Conservation (phyloP, 2,888 invertebrate species). For the Saturnia pavonia region DNA sequence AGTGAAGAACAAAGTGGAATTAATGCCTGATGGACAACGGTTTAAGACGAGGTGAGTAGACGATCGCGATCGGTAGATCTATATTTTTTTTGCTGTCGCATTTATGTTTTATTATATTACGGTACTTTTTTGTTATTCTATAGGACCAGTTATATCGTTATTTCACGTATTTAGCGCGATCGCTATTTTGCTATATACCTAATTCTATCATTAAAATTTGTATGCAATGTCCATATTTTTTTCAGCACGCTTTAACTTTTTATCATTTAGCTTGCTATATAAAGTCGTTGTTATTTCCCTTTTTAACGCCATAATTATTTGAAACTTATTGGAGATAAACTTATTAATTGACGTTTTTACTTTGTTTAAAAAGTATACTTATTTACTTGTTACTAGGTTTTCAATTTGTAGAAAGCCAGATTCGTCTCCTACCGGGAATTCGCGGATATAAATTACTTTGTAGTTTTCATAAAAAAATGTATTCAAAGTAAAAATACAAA, state of each 20-base stretch:
- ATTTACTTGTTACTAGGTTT: background rate
- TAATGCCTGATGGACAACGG: conserved; percentile 87
- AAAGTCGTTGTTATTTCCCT: background rate
- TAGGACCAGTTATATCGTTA: background rate
- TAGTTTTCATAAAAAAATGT: background rate
- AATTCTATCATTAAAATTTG: background rate
- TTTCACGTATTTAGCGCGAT: background rate
- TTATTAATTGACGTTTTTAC: background rate
- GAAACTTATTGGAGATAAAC: background rate
- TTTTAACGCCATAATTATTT: background rate
- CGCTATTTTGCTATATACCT: background rate
- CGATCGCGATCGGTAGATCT: background rate
- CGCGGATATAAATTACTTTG: background rate
- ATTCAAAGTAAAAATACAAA: conserved; percentile 6
- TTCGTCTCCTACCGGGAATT: background rate
- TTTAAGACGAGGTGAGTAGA: conserved; percentile 83
- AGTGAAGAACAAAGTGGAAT: conserved; percentile 86
- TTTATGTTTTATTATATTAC: background rate
- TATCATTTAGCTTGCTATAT: background rate
- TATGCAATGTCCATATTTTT: background rate
- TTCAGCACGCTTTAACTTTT: background rate
- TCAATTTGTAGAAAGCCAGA: background rate
- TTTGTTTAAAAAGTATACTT: background rate
- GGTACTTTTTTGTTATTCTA: background rate
- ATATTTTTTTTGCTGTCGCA: background rate